These are phyloP conservation scores for Ctena decussata DNA, from an alignment of 2,888 invertebrate genomes.

Conservation along the genomic window DNA sequence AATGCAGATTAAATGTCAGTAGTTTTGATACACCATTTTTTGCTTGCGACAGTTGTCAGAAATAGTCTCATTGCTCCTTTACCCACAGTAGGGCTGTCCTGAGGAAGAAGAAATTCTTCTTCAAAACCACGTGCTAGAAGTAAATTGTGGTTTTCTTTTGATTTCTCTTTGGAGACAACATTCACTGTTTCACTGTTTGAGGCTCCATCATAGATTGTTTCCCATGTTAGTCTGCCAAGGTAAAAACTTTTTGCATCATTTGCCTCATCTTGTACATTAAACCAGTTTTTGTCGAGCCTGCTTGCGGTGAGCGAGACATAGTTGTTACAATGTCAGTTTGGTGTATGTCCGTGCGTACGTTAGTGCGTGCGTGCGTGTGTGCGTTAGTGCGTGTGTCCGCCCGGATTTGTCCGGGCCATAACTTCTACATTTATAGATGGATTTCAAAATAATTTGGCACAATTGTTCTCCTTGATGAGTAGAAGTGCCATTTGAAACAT, in stretches of 20 bases:
- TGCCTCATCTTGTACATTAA: constrained; percentile 40
- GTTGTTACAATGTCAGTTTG: too few species aligned
- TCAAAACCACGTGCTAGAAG: constrained; percentile 33
- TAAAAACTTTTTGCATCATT: constrained; percentile 27
- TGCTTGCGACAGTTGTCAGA: constrained; percentile 11
- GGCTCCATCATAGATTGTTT: not conserved
- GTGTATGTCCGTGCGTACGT: too few species aligned
- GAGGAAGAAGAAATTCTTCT: constrained; percentile 20
- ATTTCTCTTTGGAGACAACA: not conserved
- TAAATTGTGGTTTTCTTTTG: constrained; percentile 4
- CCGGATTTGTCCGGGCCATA: too few species aligned
- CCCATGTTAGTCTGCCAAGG: constrained; percentile 9
- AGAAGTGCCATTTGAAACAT: too few species aligned
- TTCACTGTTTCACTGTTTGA: not conserved
- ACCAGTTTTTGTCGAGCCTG: constrained; percentile 51
- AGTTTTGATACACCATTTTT: constrained; percentile 36
- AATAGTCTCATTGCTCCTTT: constrained; percentile 37
- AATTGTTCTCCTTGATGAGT: too few species aligned
- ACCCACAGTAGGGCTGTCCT: constrained; percentile 46
- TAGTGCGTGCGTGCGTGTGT: too few species aligned
- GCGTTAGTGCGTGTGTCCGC: too few species aligned
- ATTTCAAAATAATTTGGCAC: too few species aligned
- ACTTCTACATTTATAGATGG: too few species aligned
- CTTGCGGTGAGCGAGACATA: too few species aligned
- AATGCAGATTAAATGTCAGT: constrained; percentile 64